phyloP scores from a whole-genome alignment of 2,888 invertebrate species.

The Carpatolechia fugitivella region DNA sequence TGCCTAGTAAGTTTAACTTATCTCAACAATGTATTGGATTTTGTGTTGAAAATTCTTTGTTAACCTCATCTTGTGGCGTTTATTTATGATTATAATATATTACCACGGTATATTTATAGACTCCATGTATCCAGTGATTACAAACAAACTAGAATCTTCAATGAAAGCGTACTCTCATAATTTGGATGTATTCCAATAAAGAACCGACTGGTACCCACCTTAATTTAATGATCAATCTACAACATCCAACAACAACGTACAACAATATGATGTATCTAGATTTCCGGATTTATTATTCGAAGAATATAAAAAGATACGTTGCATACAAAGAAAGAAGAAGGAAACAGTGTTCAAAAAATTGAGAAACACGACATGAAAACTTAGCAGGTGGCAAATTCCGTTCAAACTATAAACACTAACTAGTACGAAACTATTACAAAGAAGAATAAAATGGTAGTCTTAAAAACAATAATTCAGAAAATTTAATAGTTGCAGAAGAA shows the following conservation, averaged over 20 bases:
- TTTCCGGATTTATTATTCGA: neutral
- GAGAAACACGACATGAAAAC: too few species aligned
- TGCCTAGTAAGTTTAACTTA: too few species aligned
- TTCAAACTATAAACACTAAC: too few species aligned
- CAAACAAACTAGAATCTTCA: slow-evolving; percentile 1
- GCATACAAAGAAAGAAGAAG: too few species aligned
- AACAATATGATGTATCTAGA: neutral
- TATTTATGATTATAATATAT: neutral
- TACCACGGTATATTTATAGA: neutral
- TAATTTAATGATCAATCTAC: neutral
- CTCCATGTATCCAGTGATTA: slow-evolving; percentile 1
- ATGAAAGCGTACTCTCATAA: slow-evolving; percentile 7
- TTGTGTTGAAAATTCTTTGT: neutral
- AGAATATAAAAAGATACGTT: neutral
- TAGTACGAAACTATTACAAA: too few species aligned
- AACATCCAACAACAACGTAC: neutral
- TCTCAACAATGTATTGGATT: too few species aligned
- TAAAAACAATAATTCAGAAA: too few species aligned
- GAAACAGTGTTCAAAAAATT: too few species aligned
- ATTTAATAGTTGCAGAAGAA: too few species aligned
- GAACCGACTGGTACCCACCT: neutral
- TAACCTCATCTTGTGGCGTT: neutral
- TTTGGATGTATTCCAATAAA: slow-evolving; percentile 8
- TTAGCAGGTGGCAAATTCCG: too few species aligned
- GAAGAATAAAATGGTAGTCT: too few species aligned